Base-by-base conservation (phyloP, 2,888 invertebrate genomes). In the Alentia gelatinosa region DNA sequence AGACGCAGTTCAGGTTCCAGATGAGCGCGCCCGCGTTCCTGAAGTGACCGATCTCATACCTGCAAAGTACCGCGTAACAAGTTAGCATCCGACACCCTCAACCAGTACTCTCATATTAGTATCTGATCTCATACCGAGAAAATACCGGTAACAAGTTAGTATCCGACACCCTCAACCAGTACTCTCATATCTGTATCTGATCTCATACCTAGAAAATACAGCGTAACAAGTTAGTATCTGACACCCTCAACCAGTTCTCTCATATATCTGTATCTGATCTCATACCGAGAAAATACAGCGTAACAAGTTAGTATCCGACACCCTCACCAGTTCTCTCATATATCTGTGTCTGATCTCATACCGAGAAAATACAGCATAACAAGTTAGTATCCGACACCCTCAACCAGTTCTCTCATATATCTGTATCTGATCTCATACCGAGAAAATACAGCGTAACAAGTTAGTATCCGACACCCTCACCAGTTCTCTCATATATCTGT, bases 41-140 rank as follows among this genome's bases (percentile, higher is more conserved):
- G 83, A 83, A 83, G n/a, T 19, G 26, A 7, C 83, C 83, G 4
- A 83, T 83, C 40, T 83, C 83, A 83, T n/a, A 83, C 83, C 83
- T 83, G 83, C 1, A 83, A 30, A n/a, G n/a, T n/a, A n/a, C n/a
- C n/a, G n/a, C n/a, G n/a, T n/a, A n/a, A n/a, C n/a, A n/a, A n/a
- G n/a, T n/a, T n/a, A n/a, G n/a, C n/a, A n/a, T n/a, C n/a, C n/a
- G n/a, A n/a, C n/a, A n/a, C n/a, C n/a, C n/a, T n/a, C n/a, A n/a
- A n/a, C n/a, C n/a, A n/a, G n/a, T n/a, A n/a, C n/a, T n/a, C n/a
- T n/a, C n/a, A n/a, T n/a, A n/a, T n/a, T n/a, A 42, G 15, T 15
- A 42, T 42, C 15, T 42, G 47, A 12, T 12, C 47, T 42, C 9
- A 42, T 42, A 15, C 15, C 47, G 9, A 15, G 47, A 42, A 42